Conservation (phyloP, 2,797 vertebrate genomes). For the Molossus molossus region DNA sequence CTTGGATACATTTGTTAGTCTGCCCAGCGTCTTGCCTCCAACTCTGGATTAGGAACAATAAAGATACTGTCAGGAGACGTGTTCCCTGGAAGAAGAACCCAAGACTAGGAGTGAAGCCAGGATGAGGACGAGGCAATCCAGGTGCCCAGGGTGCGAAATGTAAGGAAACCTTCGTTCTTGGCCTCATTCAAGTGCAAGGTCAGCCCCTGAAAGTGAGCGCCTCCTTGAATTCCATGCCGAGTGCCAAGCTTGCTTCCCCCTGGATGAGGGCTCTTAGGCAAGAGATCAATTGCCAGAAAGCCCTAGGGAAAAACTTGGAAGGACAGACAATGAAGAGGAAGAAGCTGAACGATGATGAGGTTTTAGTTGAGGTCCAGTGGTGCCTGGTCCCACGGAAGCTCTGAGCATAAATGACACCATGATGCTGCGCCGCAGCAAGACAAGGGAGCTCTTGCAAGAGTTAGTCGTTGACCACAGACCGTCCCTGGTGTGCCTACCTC, state of each 20-base stretch:
- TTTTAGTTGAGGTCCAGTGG: not conserved
- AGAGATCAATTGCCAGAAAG: not conserved
- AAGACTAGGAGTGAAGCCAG: no score
- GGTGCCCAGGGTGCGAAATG: not conserved
- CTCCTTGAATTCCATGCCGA: not conserved
- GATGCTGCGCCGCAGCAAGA: no score
- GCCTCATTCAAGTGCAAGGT: not conserved
- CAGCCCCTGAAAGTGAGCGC: not conserved
- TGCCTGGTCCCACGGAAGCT: not conserved
- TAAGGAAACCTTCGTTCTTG: not conserved
- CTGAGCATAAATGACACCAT: no score
- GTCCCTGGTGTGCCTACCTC: fast-evolving
- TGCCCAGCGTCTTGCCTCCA: not conserved
- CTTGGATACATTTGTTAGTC: not conserved
- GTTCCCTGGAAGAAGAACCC: not conserved
- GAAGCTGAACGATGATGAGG: not conserved
- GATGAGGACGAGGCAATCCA: not conserved
- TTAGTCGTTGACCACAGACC: fast-evolving
- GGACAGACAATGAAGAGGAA: not conserved
- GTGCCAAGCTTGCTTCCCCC: not conserved
- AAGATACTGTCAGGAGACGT: not conserved
- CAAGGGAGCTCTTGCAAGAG: no score
- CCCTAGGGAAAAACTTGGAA: not conserved
- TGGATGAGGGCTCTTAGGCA: not conserved
- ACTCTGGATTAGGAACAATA: no score